These are phyloP conservation scores for Sphinx pinastri DNA, from an alignment of 2,888 invertebrate genomes.

Conservation along the genomic window DNA sequence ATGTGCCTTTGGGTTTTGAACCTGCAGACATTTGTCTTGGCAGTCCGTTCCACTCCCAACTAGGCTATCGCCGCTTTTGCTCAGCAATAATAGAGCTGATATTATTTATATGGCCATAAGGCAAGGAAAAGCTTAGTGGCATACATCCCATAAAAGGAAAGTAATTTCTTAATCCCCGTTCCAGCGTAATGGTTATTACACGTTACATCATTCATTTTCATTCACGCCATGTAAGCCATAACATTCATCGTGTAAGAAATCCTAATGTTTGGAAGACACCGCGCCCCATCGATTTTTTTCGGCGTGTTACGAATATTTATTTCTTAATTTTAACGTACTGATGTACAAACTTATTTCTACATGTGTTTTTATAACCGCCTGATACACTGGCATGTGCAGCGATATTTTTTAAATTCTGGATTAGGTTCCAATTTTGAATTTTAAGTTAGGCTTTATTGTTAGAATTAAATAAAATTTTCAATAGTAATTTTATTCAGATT, in stretches of 20 bases:
- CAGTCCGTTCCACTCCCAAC: too few species aligned
- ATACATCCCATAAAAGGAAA: not conserved
- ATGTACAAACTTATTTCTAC: not conserved
- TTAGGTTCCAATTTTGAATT: too few species aligned
- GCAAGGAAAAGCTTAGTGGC: too few species aligned
- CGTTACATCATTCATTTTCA: not conserved
- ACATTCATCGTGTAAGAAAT: not conserved
- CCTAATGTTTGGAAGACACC: slow-evolving; percentile 8
- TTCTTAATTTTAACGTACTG: not conserved
- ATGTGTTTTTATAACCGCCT: not conserved
- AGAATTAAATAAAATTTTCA: too few species aligned
- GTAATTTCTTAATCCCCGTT: not conserved
- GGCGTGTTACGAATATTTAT: slow-evolving; percentile 2
- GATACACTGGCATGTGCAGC: not conserved
- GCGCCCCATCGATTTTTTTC: not conserved
- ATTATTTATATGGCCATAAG: too few species aligned
- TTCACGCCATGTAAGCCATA: not conserved
- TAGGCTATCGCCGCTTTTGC: too few species aligned
- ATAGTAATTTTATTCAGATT: too few species aligned
- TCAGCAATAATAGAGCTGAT: too few species aligned
- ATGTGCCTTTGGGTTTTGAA: too few species aligned
- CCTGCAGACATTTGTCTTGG: too few species aligned
- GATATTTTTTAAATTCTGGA: too few species aligned
- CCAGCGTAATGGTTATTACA: not conserved
- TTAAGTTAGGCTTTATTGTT: too few species aligned